phyloP scores from a whole-genome alignment of 2,113 vertebrate species.

The Ploceus nigricollis region DNA sequence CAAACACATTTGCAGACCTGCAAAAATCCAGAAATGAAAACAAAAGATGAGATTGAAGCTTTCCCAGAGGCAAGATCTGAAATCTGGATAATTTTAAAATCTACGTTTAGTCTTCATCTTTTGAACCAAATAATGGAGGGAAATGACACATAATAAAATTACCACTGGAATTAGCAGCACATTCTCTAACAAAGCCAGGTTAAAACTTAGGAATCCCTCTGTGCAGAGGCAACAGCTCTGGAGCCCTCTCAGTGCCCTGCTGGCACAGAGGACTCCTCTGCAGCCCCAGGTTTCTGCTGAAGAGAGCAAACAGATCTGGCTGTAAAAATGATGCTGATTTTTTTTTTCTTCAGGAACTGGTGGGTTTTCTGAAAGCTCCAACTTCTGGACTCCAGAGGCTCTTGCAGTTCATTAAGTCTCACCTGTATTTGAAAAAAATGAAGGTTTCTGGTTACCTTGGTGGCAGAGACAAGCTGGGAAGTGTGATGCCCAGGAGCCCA shows the following conservation, averaged over 20 bases:
- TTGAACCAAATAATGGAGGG: conserved; percentile 55
- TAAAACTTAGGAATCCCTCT: neutral
- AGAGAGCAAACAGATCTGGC: neutral
- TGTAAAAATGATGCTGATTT: neutral
- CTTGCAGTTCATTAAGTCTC: neutral
- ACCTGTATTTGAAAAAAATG: neutral
- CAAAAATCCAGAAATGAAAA: conserved; percentile 48
- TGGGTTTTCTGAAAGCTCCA: neutral
- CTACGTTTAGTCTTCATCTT: conserved; percentile 48
- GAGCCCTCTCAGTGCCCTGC: accelerated
- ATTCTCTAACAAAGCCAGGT: neutral
- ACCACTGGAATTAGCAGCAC: conserved; percentile 54
- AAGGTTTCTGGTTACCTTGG: neutral
- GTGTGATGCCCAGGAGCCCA: neutral
- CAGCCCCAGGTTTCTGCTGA: neutral
- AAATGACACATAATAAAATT: conserved; percentile 34
- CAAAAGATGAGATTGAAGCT: conserved; percentile 43
- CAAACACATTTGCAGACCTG: conserved; percentile 63
- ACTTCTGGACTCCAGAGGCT: neutral
- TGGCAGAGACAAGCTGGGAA: neutral
- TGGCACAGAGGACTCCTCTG: neutral
- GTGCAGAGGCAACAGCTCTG: neutral
- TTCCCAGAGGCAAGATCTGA: conserved; percentile 33
- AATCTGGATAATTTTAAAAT: conserved; percentile 10
- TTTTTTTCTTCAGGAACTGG: neutral